Conservation (phyloP, 2,113 vertebrate species). For the Aramus guarauna region DNA sequence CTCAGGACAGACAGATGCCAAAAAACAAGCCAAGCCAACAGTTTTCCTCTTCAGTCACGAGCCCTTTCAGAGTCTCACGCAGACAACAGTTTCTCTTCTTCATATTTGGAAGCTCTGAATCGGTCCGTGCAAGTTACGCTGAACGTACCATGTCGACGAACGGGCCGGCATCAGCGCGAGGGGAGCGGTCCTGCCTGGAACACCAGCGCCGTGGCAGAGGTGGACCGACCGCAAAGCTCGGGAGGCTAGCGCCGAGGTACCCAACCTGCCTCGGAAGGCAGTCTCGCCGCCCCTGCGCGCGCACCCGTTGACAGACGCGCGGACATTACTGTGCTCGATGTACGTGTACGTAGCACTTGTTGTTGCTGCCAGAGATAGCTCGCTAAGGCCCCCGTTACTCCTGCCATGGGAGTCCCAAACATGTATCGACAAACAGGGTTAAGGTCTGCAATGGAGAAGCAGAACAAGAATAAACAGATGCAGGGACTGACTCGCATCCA, state of each 20-base stretch:
- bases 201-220: too few species aligned
- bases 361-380: not conserved
- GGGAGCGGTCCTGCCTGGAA: too few species aligned
- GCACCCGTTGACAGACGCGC: fast-evolving
- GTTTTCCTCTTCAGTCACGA: not conserved
- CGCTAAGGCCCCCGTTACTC: not conserved
- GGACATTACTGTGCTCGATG: fast-evolving
- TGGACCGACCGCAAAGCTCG: not conserved
- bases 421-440: not conserved
- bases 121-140: too few species aligned
- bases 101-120: not conserved
- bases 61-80: not conserved
- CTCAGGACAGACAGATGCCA: not conserved
- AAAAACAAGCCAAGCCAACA: not conserved
- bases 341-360: fast-evolving
- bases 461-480: not conserved
- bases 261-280: not conserved
- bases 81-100: not conserved
- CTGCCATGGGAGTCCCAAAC: not conserved
- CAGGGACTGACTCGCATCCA: not conserved
- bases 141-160: fast-evolving
- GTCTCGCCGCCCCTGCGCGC: fast-evolving
- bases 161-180: fast-evolving
- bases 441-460: not conserved
- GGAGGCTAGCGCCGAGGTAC: too few species aligned